A percentile compares a stretch with the other conserved stretches of the same genome.
phyloP scores from a whole-genome alignment of 1,140 invertebrate species.

The Zaprionus davidi region DNA sequence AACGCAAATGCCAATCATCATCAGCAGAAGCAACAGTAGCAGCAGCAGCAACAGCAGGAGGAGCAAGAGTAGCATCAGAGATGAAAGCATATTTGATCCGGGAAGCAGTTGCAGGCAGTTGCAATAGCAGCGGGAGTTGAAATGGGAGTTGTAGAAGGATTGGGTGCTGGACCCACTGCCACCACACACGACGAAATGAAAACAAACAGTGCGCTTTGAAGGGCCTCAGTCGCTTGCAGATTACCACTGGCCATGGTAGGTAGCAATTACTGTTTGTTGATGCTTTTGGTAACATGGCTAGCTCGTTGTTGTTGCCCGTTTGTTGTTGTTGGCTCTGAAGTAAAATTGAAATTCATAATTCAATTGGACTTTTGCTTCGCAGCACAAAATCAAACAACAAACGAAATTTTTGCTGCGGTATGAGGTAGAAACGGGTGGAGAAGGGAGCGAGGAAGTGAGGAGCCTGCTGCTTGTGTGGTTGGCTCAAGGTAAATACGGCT shows the following conservation, averaged over 20 bases:
- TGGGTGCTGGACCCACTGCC: neutral
- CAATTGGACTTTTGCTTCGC: slow-evolving; percentile 73
- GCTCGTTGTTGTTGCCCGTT: slow-evolving; percentile 26
- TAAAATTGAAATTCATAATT: slow-evolving; percentile 83
- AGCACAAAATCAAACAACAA: slow-evolving; percentile 58
- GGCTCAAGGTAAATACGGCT: slow-evolving; percentile 34
- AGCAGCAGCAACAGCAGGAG: neutral
- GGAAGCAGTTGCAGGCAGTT: slow-evolving; percentile 20
- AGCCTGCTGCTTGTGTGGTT: slow-evolving; percentile 22
- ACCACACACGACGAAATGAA: slow-evolving; percentile 21
- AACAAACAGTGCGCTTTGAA: slow-evolving; percentile 66
- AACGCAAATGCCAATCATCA: slow-evolving; percentile 10
- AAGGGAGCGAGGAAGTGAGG: neutral
- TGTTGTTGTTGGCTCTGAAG: slow-evolving; percentile 48
- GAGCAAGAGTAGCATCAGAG: neutral
- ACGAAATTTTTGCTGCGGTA: slow-evolving; percentile 32
- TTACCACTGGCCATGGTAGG: slow-evolving; percentile 58
- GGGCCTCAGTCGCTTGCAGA: slow-evolving; percentile 63
- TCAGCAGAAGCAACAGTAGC: slow-evolving; percentile 6
- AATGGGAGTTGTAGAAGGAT: neutral
- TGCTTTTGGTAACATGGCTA: slow-evolving; percentile 63
- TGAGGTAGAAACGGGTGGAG: too few relatives aligned
- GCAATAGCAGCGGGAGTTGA: neutral
- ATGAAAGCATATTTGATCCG: slow-evolving; percentile 21
- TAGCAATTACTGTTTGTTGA: slow-evolving; percentile 82